These are phyloP conservation scores for Rhyacophila brunnea DNA, from an alignment of 1,140 invertebrate species.

Conservation along the genomic window DNA sequence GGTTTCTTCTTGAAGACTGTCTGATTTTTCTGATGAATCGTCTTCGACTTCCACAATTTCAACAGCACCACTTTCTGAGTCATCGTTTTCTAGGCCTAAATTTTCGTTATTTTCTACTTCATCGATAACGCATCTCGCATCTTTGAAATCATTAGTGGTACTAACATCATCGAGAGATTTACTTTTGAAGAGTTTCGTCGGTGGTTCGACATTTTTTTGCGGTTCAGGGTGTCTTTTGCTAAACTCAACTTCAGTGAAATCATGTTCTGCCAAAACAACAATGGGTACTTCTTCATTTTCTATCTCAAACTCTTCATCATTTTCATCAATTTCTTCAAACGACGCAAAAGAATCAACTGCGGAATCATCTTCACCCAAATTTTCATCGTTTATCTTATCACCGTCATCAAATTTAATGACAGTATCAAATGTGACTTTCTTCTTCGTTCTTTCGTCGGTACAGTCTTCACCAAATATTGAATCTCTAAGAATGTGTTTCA, in stretches of 20 bases:
- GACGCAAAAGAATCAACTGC: slow-evolving; percentile 23
- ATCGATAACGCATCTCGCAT: slow-evolving; percentile 3
- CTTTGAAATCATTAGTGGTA: slow-evolving; percentile 1
- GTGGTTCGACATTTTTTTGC: no score
- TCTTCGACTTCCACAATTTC: slow-evolving; percentile 17
- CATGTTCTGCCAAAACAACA: no score
- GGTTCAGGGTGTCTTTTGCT: no score
- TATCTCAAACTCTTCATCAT: slow-evolving; percentile 10
- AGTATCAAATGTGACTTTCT: slow-evolving; percentile 32
- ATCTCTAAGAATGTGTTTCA: slow-evolving; percentile 30
- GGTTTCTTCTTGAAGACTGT: not conserved
- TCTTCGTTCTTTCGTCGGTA: slow-evolving; percentile 17
- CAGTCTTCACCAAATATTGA: slow-evolving; percentile 6
- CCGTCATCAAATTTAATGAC: slow-evolving; percentile 33
- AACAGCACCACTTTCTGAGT: not conserved
- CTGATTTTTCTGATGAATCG: slow-evolving; percentile 1
- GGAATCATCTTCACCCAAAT: slow-evolving; percentile 20
- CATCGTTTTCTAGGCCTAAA: slow-evolving; percentile 15
- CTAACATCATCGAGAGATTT: slow-evolving; percentile 1
- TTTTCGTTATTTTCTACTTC: slow-evolving; percentile 30
- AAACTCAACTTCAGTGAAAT: no score
- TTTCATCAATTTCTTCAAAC: slow-evolving; percentile 17
- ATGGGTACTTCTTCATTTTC: slow-evolving; percentile 18
- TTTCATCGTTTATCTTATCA: slow-evolving; percentile 25
- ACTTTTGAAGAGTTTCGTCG: no score